These are phyloP conservation scores for Lathronympha strigana DNA, from an alignment of 2,888 invertebrate genomes.

Conservation along the genomic window DNA sequence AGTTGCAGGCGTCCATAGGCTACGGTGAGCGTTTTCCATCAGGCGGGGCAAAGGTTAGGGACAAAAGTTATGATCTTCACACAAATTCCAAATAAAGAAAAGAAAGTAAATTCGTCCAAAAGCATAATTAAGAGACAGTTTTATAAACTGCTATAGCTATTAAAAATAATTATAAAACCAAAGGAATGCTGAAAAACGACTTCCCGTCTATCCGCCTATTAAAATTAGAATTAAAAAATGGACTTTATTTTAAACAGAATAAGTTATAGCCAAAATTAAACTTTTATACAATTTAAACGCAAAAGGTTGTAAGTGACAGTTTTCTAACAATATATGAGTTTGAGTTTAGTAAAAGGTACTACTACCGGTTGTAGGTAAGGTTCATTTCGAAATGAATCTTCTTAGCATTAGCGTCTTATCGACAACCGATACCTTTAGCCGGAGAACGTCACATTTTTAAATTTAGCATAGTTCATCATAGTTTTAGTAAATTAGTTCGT, in stretches of 20 bases:
- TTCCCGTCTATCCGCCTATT: slow-evolving; percentile 60
- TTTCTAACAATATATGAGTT: background rate
- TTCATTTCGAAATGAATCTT: too few relatives aligned
- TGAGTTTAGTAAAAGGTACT: too few relatives aligned
- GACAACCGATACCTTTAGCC: too few relatives aligned
- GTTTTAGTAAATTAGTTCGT: slow-evolving; percentile 73
- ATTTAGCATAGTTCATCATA: slow-evolving; percentile 50
- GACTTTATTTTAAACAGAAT: slow-evolving; percentile 1
- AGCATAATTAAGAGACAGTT: slow-evolving; percentile 19
- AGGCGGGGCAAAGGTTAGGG: too few relatives aligned
- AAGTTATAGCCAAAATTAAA: background rate
- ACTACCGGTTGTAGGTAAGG: too few relatives aligned
- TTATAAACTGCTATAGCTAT: slow-evolving; percentile 26
- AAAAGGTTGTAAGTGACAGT: background rate
- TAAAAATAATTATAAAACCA: slow-evolving; percentile 36
- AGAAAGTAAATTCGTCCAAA: slow-evolving; percentile 2
- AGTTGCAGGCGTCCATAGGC: too few relatives aligned
- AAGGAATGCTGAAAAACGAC: slow-evolving; percentile 64
- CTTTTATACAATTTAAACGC: too few relatives aligned
- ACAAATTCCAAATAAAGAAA: too few relatives aligned
- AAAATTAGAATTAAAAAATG: background rate
- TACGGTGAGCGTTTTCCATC: too few relatives aligned
- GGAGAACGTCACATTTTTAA: too few relatives aligned
- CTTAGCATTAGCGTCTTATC: too few relatives aligned
- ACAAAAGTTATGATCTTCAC: too few relatives aligned